phyloP scores from a whole-genome alignment of 2,888 invertebrate species.

The Clunio marinus region DNA sequence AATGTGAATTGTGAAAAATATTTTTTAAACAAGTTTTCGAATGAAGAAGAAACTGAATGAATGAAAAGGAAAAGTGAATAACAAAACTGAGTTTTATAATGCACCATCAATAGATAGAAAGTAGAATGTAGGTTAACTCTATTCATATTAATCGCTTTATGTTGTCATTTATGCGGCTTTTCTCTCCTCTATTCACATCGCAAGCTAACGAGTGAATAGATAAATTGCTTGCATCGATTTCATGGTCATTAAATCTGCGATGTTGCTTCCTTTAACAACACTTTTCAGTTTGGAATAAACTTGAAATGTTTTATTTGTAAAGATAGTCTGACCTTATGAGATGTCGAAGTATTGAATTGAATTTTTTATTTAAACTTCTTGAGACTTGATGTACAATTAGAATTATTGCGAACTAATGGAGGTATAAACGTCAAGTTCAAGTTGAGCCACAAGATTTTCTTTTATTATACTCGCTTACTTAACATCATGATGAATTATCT shows the following conservation, averaged over 20 bases:
- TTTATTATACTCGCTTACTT: background rate
- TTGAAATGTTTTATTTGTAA: background rate
- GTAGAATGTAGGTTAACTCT: constrained; percentile 26
- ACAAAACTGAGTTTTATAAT: background rate
- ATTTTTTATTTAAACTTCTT: background rate
- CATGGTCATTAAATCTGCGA: background rate
- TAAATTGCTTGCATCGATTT: constrained; percentile 1
- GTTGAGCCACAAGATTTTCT: background rate
- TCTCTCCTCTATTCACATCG: background rate
- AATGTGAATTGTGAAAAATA: background rate
- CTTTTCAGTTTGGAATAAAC: background rate
- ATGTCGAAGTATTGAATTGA: background rate
- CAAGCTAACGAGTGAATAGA: background rate
- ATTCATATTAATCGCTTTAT: background rate
- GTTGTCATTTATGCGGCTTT: background rate
- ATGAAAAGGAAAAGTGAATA: constrained; percentile 25
- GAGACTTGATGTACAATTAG: background rate
- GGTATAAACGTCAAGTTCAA: background rate
- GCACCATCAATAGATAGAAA: constrained; percentile 11
- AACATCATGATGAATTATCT: background rate
- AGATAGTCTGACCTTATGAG: background rate
- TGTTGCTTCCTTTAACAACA: background rate
- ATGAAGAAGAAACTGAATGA: too few relatives aligned
- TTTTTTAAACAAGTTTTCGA: background rate
- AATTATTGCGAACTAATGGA: background rate